Base-by-base conservation (phyloP, 2,113 vertebrate species). In the Agapornis roseicollis region DNA sequence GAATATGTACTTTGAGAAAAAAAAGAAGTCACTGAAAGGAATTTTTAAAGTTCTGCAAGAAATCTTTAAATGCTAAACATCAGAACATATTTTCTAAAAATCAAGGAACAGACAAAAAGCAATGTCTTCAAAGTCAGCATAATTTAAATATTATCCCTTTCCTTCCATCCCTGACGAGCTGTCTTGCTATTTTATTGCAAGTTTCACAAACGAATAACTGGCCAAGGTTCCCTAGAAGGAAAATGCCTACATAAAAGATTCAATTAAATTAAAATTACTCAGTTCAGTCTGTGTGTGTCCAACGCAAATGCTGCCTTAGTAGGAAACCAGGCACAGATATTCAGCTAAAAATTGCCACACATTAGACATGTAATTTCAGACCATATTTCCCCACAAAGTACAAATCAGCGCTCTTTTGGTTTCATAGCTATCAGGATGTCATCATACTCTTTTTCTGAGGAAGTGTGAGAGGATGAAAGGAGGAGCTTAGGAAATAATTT, bases 241-340 rank as follows among this genome's bases (percentile, higher is more conserved):
- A 96, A 93, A 90, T 76, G 90, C 90, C 88, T 86, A 90, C 92
- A 91, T 94, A 94, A 97, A 95, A 95, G 90, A 95, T 87, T 92
- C 91, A 96, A 95, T 90, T 93, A 92, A 94, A 91, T 77, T 90
- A 85, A 94, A 94, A 96, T 94, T 86, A 88, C 90, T 94, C 88
- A 66, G 63, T 94, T 92, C 91, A 72, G 82, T 39, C 89, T 90
- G 11, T 84, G 84, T 84, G 83, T 88, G 89, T 88, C 85, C 88
- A 89, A 95, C 1, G 11, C 86, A 94, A 94, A 88, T 61, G 80
- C 89, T 53, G 73, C 69, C 92, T 87, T 89, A 92, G 92, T 64
- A 72, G 60, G 83, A 91, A 95, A 79, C 63, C 69, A 85, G 81
- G 88, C 80, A 90, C 4, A 88, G 82, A 93, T 70, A 83, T 83